Evolutionary conservation across 1,140 invertebrate species (phyloP).

Genomic region (Bombus ignitus): DNA sequence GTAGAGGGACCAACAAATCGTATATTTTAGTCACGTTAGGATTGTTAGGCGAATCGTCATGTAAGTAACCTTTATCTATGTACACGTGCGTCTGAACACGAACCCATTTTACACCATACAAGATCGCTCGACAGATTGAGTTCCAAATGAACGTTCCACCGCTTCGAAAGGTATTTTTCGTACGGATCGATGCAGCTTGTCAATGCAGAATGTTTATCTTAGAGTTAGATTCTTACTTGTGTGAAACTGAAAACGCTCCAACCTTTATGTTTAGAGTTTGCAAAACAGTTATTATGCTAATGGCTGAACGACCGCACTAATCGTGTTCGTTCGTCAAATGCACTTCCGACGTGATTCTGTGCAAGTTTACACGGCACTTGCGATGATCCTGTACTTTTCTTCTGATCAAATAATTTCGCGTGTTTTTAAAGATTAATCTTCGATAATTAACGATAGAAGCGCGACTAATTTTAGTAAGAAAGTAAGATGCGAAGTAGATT

Average conservation of each 20-base stretch:
- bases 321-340: not conserved
- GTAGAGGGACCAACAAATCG: conserved; percentile 81
- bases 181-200: conserved; percentile 10
- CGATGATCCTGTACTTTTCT: conserved; percentile 6
- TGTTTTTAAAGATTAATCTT: not conserved
- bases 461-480: no score
- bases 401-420: not conserved
- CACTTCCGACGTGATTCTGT: not conserved
- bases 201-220: conserved; percentile 23
- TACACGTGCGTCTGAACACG: conserved; percentile 53
- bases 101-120: conserved; percentile 29
- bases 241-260: conserved; percentile 12
- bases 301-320: not conserved
- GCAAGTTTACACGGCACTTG: conserved; percentile 11
- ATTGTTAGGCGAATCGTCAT: conserved; percentile 81
- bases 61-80: conserved; percentile 64
- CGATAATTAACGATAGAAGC: not conserved
- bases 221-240: conserved; percentile 6
- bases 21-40: conserved; percentile 74
- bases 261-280: conserved; percentile 8
- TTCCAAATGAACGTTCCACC: not conserved
- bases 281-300: not conserved
- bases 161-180: conserved; percentile 24
- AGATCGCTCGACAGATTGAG: conserved; percentile 32
- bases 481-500: no score